Conservation (phyloP, 2,113 vertebrate genomes). For the Megaleporinus macrocephalus region DNA sequence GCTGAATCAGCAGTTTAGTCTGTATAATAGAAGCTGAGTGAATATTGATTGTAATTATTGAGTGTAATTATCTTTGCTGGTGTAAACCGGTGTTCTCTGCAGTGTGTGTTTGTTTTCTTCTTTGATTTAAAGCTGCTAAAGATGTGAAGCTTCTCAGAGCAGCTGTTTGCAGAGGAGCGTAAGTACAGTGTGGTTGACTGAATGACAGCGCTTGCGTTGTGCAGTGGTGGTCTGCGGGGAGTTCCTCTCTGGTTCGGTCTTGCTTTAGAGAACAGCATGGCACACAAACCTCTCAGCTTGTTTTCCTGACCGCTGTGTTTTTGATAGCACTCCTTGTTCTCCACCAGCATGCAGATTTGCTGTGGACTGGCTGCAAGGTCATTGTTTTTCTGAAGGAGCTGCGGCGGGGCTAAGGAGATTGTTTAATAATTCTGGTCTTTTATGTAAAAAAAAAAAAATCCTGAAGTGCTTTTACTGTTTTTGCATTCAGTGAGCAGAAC, state of each 20-base stretch:
- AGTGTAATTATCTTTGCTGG: neutral
- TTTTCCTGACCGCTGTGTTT: slow-evolving; percentile 37
- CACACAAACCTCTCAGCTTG: slow-evolving; percentile 31
- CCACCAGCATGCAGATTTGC: neutral
- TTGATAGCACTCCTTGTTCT: slow-evolving; percentile 20
- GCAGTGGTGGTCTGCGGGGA: slow-evolving; percentile 3
- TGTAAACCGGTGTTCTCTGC: neutral
- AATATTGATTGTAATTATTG: neutral
- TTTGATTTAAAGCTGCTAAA: neutral
- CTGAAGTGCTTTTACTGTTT: neutral
- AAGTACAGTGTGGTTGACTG: slow-evolving; percentile 15
- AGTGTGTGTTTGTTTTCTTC: neutral
- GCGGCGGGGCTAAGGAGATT: too few relatives aligned
- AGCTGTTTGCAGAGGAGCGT: neutral
- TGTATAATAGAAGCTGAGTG: neutral
- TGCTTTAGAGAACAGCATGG: neutral
- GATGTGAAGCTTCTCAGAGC: neutral
- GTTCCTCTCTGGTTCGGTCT: neutral
- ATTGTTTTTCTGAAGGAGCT: slow-evolving; percentile 7
- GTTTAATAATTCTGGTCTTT: neutral
- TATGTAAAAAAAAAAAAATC: neutral
- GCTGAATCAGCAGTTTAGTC: neutral
- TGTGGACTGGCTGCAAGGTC: neutral
- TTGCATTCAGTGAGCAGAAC: neutral
- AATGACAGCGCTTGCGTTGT: slow-evolving; percentile 5